A percentile compares a stretch with the other conserved stretches of the same genome.
Conservation (phyloP, 1,140 invertebrate species). For the Rhyzopertha dominica region DNA sequence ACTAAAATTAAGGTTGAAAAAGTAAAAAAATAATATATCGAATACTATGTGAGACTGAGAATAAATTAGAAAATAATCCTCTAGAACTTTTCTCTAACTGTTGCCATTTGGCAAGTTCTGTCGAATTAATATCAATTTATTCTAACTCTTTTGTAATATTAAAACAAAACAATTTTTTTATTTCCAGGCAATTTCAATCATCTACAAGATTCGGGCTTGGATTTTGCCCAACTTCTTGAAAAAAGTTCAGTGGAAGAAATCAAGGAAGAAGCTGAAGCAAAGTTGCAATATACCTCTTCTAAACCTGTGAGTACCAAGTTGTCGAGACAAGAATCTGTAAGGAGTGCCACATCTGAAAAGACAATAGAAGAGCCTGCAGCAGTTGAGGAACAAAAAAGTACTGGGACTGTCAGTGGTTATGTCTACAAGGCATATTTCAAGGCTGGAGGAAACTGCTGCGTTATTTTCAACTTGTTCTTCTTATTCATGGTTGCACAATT, state of each 20-base stretch:
- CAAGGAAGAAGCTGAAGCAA: slow-evolving; percentile 39
- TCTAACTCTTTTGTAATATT: no score
- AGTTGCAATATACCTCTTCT: slow-evolving; percentile 39
- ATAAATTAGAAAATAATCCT: no score
- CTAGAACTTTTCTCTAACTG: no score
- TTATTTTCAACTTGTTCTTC: slow-evolving; percentile 53
- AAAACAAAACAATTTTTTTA: no score
- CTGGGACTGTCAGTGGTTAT: slow-evolving; percentile 48
- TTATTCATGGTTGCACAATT: slow-evolving; percentile 66
- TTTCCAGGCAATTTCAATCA: slow-evolving; percentile 43
- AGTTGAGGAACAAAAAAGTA: slow-evolving; percentile 46
- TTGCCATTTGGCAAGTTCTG: no score
- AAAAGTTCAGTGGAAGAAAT: slow-evolving; percentile 42
- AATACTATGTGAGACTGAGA: no score
- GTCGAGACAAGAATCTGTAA: slow-evolving; percentile 26
- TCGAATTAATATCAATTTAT: no score
- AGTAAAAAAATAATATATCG: no score
- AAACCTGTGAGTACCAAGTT: slow-evolving; percentile 1
- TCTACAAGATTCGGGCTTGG: slow-evolving; percentile 54
- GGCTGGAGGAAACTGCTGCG: slow-evolving; percentile 59
- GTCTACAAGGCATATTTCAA: slow-evolving; percentile 67
- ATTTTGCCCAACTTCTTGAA: slow-evolving; percentile 58
- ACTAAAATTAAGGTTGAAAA: no score
- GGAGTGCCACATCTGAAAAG: slow-evolving; percentile 32
- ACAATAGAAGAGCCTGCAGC: slow-evolving; percentile 30